Percentiles rank a stretch among this genome's conserved stretches.
phyloP scores from a whole-genome alignment of 2,888 invertebrate species.

The Hypena proboscidalis region DNA sequence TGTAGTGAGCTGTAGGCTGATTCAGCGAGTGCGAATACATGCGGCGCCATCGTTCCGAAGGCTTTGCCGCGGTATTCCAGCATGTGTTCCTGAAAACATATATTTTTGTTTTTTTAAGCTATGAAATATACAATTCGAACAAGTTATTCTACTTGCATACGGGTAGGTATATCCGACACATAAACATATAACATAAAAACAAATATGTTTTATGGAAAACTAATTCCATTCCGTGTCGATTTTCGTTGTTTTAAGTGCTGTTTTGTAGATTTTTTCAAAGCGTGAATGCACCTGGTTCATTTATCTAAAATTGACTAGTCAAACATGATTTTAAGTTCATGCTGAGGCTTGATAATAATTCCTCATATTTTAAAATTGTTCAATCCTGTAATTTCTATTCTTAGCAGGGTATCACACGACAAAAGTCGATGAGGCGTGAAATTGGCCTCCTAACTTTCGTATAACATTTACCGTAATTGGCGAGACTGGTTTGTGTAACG shows the following conservation, averaged over 20 bases:
- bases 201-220: too few relatives aligned
- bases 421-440: conserved; percentile 1
- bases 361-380: not conserved
- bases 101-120: not conserved
- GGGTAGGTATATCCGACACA: too few relatives aligned
- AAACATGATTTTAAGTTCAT: too few relatives aligned
- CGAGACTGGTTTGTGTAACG: conserved; percentile 11
- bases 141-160: too few relatives aligned
- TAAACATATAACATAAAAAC: too few relatives aligned
- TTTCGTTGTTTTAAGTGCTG: too few relatives aligned
- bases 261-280: too few relatives aligned
- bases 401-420: conserved; percentile 3
- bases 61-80: conserved; percentile 93
- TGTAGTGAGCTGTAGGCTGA: conserved; percentile 93
- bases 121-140: too few relatives aligned
- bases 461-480: conserved; percentile 23
- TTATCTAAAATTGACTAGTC: too few relatives aligned
- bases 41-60: conserved; percentile 92
- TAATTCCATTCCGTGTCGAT: too few relatives aligned
- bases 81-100: conserved; percentile 89
- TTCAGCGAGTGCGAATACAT: conserved; percentile 96
- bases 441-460: conserved; percentile 4
- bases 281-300: too few relatives aligned
- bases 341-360: too few relatives aligned
- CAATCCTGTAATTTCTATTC: not conserved